Conservation (phyloP, 2,113 vertebrate species). For the Jacana jacana region DNA sequence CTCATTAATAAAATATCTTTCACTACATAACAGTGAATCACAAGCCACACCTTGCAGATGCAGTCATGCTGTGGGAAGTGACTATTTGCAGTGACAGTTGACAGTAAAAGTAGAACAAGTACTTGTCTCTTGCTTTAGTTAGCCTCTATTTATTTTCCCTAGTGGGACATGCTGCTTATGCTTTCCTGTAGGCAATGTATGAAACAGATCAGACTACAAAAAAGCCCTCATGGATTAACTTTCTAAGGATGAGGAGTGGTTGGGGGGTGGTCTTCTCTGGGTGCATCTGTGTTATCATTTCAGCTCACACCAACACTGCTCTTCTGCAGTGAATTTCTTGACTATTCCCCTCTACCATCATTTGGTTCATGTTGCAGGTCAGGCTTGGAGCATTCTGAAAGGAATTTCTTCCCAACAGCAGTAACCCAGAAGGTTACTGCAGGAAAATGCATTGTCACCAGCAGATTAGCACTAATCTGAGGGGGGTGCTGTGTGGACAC, state of each 20-base stretch:
- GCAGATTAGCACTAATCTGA: background rate
- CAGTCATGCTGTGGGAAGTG: accelerated
- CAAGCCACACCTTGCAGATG: background rate
- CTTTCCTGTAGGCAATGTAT: background rate
- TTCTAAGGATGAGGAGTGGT: background rate
- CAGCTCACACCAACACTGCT: background rate
- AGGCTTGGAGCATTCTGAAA: background rate
- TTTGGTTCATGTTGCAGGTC: accelerated
- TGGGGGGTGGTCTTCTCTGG: background rate
- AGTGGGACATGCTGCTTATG: background rate
- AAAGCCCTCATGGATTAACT: background rate
- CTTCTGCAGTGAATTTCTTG: background rate
- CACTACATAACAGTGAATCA: background rate
- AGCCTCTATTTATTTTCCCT: background rate
- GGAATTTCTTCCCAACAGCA: background rate
- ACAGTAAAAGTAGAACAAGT: background rate
- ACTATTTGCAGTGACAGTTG: accelerated
- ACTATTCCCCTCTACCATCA: background rate
- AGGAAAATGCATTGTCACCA: background rate
- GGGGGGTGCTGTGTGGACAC: no score
- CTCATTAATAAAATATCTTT: background rate
- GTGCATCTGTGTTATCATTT: background rate
- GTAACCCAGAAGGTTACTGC: background rate
- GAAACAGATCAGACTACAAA: background rate
- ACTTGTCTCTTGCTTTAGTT: background rate